A percentile compares a stretch with the other conserved stretches of the same genome.
Conservation (phyloP, 2,797 vertebrate species). For the Hybognathus amarus region DNA sequence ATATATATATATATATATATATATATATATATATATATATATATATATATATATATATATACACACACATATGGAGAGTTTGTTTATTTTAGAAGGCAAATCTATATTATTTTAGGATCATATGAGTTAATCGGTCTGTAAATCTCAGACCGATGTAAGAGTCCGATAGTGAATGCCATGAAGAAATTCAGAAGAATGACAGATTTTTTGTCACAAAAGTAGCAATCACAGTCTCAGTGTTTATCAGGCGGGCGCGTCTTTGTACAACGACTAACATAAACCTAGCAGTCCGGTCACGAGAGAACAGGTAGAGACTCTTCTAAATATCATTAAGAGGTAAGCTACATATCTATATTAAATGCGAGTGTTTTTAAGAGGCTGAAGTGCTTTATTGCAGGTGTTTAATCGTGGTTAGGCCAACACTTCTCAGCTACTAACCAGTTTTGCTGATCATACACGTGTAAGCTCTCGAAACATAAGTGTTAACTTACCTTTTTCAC, state of each 20-base stretch:
- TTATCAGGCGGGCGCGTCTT: background rate
- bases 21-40: too few relatives aligned
- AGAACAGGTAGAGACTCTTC: background rate
- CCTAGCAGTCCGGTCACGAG: background rate
- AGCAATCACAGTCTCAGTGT: background rate
- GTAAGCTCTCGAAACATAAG: background rate
- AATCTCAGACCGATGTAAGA: background rate
- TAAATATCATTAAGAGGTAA: background rate
- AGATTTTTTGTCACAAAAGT: background rate
- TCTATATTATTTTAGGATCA: background rate
- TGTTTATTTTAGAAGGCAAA: background rate
- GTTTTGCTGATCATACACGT: background rate
- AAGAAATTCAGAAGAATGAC: background rate
- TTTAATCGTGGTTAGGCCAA: slow-evolving; percentile 9
- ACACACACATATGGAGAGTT: background rate
- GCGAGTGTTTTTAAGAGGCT: background rate
- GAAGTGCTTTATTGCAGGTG: background rate
- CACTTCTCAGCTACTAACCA: background rate
- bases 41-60: too few relatives aligned
- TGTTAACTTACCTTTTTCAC: slow-evolving; percentile 81
- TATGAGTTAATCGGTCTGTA: background rate
- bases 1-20: too few relatives aligned
- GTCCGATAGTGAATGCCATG: background rate
- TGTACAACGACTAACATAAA: background rate
- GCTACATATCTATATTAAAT: too few relatives aligned